These are phyloP conservation scores for Hippotragus niger DNA, from an alignment of 2,113 vertebrate genomes.

Conservation along the genomic window DNA sequence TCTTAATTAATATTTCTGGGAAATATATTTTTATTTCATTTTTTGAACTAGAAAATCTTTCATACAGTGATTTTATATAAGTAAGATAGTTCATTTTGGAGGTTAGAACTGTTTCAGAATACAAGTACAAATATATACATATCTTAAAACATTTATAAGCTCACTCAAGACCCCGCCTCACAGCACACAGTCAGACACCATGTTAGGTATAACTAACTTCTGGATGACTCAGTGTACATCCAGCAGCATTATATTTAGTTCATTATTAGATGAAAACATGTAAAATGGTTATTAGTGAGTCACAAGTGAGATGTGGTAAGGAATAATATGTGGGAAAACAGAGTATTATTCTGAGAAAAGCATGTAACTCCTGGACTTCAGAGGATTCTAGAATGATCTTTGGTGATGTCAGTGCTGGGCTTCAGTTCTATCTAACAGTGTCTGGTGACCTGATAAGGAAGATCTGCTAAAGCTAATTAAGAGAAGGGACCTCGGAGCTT, in stretches of 20 bases:
- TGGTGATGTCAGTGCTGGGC: neutral
- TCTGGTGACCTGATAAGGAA: neutral
- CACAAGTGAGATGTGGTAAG: neutral
- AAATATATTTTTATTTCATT: neutral
- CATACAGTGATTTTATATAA: neutral
- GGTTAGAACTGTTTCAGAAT: neutral
- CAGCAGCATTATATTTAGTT: neutral
- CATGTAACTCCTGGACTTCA: neutral
- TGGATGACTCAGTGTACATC: neutral
- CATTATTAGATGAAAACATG: neutral
- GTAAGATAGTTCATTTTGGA: neutral
- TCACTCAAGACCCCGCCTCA: accelerated
- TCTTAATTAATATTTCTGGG: neutral
- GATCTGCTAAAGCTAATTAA: neutral
- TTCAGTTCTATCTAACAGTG: neutral
- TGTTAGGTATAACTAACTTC: neutral
- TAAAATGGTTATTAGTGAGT: neutral
- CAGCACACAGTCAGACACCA: accelerated
- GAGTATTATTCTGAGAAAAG: neutral
- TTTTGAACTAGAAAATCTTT: neutral
- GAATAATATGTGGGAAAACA: neutral
- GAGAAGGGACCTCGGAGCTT: neutral
- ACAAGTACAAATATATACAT: neutral
- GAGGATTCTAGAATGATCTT: neutral
- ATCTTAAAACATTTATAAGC: neutral